A percentile compares a stretch with the other conserved stretches of the same genome.
These are phyloP conservation scores for Mastomys coucha DNA, from an alignment of 2,113 vertebrate species.

Conservation along the genomic window DNA sequence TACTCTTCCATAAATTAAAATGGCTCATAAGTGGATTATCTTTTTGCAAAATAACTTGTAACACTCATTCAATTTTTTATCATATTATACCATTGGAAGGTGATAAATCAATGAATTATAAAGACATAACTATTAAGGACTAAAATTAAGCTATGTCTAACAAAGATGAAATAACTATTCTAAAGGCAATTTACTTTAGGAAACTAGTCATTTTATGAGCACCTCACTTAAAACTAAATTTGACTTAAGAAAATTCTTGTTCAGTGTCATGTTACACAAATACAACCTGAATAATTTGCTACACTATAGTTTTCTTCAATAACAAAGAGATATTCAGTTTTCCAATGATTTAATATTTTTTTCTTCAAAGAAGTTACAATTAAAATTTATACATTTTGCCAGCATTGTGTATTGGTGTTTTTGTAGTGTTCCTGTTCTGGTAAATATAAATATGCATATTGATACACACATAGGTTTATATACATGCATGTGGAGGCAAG, in stretches of 20 bases:
- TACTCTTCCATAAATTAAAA: constrained; percentile 4
- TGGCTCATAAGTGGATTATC: not conserved
- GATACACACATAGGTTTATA: not conserved
- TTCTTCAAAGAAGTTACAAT: not conserved
- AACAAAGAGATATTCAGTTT: not conserved
- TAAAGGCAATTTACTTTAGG: not conserved
- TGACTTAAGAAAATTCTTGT: not conserved
- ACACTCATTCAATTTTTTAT: not conserved
- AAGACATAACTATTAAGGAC: not conserved
- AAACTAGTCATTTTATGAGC: not conserved
- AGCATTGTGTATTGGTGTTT: not conserved
- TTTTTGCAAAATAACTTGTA: not conserved
- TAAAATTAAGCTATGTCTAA: not conserved
- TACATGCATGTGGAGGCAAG: not conserved
- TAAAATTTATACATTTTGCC: not conserved
- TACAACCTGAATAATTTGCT: not conserved
- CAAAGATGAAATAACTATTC: not conserved
- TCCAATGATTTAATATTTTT: not conserved
- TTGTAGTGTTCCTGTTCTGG: not conserved
- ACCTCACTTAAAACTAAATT: not conserved
- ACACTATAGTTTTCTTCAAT: not conserved
- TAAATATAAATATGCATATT: not conserved
- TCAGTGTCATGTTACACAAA: not conserved
- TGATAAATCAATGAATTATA: not conserved
- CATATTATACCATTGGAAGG: not conserved